Conservation (phyloP, 2,797 vertebrate genomes). For the Silurus aristotelis region DNA sequence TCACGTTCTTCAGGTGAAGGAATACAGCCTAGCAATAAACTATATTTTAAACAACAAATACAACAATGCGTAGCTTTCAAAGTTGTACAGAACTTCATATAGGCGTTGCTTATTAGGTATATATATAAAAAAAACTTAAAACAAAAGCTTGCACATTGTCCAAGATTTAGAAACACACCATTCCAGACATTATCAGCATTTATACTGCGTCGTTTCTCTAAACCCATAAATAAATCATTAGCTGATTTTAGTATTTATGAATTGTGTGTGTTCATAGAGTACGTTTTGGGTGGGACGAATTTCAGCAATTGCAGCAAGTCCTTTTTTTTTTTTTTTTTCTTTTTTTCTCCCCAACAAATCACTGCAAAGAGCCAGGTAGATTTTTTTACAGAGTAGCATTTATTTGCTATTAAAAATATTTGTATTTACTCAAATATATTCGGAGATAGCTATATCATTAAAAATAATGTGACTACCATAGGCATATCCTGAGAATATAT, state of each 20-base stretch:
- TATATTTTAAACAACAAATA: slow-evolving; percentile 64
- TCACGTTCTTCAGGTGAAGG: slow-evolving; percentile 63
- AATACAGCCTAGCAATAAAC: slow-evolving; percentile 73
- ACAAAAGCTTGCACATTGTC: slow-evolving; percentile 21
- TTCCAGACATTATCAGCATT: slow-evolving; percentile 22
- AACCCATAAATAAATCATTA: slow-evolving; percentile 8
- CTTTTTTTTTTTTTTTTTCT: background rate
- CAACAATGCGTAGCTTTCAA: slow-evolving; percentile 60
- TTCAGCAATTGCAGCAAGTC: slow-evolving; percentile 30
- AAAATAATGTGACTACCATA: slow-evolving; percentile 59
- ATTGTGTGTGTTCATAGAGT: background rate
- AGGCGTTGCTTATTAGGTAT: slow-evolving; percentile 24
- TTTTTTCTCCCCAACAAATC: slow-evolving; percentile 35
- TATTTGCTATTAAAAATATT: slow-evolving; percentile 63
- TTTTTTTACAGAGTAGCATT: slow-evolving; percentile 60
- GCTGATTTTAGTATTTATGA: background rate
- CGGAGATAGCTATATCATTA: slow-evolving; percentile 60
- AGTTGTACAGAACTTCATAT: slow-evolving; percentile 58
- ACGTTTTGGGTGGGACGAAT: slow-evolving; percentile 30
- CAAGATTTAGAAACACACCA: slow-evolving; percentile 18
- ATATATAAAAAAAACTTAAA: background rate
- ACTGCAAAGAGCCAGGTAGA: slow-evolving; percentile 50
- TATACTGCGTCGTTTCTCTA: slow-evolving; percentile 9
- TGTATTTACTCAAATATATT: slow-evolving; percentile 62
- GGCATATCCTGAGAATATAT: slow-evolving; percentile 70